Percentiles rank a stretch among this genome's conserved stretches.
Conservation (phyloP, 2,888 invertebrate species). For the Lampropteryx suffumata region DNA sequence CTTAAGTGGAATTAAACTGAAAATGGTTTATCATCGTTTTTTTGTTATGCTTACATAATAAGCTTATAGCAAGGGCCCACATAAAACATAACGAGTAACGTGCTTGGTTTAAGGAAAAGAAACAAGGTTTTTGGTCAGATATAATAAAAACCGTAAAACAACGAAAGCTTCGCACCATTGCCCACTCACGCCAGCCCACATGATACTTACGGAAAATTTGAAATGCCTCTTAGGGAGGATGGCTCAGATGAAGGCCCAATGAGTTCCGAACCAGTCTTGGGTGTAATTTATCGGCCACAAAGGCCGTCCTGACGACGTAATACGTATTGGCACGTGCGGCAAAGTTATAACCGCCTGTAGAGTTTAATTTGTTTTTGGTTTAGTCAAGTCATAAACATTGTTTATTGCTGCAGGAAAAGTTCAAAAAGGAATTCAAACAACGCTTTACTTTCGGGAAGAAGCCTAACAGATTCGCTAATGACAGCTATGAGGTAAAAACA, state of each 20-base stretch:
- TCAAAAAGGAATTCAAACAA: conserved; percentile 89
- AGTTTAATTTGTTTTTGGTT: conserved; percentile 24
- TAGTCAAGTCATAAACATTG: conserved; percentile 6
- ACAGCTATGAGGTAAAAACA: conserved; percentile 72
- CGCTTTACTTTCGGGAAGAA: conserved; percentile 84
- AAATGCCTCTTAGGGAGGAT: conserved; percentile 9
- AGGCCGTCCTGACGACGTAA: conserved; percentile 17
- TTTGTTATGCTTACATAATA: too few species aligned
- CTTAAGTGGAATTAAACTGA: too few species aligned
- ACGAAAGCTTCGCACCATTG: neutral
- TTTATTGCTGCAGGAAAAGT: conserved; percentile 85
- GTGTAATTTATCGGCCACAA: conserved; percentile 25
- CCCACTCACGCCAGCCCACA: neutral
- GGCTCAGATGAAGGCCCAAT: conserved; percentile 14
- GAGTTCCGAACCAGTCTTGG: conserved; percentile 11
- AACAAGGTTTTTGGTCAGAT: neutral
- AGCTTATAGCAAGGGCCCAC: too few species aligned
- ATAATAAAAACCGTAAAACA: neutral
- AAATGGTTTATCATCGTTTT: too few species aligned
- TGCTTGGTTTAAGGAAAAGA: neutral
- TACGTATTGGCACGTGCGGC: conserved; percentile 26
- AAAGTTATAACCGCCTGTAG: conserved; percentile 21
- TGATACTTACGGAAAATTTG: conserved; percentile 4
- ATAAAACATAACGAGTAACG: too few species aligned
- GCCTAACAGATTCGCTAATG: conserved; percentile 66